Conservation (phyloP, 2,797 vertebrate species). For the Typhlichthys subterraneus region DNA sequence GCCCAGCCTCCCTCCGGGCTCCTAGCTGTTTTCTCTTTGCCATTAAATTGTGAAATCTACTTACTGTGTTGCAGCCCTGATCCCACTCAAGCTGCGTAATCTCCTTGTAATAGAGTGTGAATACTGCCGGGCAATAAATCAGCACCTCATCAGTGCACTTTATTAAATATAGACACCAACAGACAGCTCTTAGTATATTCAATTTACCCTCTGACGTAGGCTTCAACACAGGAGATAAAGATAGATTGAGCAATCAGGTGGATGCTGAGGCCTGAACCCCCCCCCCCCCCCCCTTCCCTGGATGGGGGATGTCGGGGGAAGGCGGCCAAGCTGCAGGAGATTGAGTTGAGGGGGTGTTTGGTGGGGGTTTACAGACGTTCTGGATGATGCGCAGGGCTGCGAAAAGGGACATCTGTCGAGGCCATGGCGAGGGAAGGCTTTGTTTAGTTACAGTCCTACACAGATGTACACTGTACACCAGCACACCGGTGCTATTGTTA, state of each 20-base stretch:
- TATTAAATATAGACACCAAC: constrained; percentile 87
- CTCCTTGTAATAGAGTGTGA: constrained; percentile 86
- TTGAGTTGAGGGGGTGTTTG: constrained; percentile 60
- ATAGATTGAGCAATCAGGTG: constrained; percentile 84
- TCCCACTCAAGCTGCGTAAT: constrained; percentile 82
- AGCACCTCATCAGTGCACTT: constrained; percentile 83
- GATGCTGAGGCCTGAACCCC: constrained; percentile 70
- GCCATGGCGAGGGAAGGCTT: constrained; percentile 44
- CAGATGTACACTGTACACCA: constrained; percentile 21
- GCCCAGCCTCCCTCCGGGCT: constrained; percentile 56
- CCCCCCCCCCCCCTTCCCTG: constrained; percentile 41
- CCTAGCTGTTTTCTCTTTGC: constrained; percentile 77
- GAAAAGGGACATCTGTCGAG: constrained; percentile 54
- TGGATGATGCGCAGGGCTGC: constrained; percentile 29
- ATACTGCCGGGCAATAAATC: constrained; percentile 83
- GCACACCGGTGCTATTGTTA: neutral
- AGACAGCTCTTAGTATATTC: constrained; percentile 86
- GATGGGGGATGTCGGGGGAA: constrained; percentile 49
- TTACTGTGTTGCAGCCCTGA: constrained; percentile 80
- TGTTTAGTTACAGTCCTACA: constrained; percentile 47
- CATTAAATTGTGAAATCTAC: constrained; percentile 85
- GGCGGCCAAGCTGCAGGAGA: constrained; percentile 54
- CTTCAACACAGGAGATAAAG: constrained; percentile 80
- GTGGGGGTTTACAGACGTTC: neutral
- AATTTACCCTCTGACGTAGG: constrained; percentile 83